Evolutionary conservation across 2,888 invertebrate species (phyloP).

Genomic region (Epinotia bilunana): DNA sequence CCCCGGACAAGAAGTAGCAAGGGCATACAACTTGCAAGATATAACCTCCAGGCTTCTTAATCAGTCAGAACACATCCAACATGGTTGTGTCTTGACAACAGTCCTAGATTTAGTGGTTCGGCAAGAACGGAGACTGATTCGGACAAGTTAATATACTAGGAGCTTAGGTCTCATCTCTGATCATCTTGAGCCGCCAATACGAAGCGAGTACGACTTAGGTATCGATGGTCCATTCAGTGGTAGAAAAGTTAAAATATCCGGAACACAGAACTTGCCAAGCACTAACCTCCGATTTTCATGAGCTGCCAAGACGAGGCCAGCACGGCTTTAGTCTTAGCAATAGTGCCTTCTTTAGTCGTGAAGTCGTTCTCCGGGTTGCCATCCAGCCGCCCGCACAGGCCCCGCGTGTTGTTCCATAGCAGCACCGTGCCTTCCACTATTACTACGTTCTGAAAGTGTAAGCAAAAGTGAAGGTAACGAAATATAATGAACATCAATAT

Average conservation of each 20-base stretch:
- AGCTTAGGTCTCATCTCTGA: no score
- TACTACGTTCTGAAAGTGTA: conserved; percentile 82
- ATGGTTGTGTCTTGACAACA: conserved; percentile 64
- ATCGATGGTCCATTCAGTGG: no score
- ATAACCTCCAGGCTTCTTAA: conserved; percentile 81
- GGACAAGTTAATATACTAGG: not conserved
- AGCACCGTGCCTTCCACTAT: conserved; percentile 87
- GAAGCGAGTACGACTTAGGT: no score
- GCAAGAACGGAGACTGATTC: no score
- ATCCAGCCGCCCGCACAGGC: conserved; percentile 92
- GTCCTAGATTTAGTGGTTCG: not conserved
- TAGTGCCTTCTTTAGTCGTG: conserved; percentile 83
- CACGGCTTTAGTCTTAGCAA: conserved; percentile 75
- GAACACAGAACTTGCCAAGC: not conserved
- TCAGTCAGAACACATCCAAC: conserved; percentile 85
- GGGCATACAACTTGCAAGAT: no score
- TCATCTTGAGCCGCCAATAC: no score
- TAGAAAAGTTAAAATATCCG: no score
- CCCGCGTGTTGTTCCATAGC: conserved; percentile 91
- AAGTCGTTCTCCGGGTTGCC: conserved; percentile 89
- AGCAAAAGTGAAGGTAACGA: not conserved
- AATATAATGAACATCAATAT: no score
- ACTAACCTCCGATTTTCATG: conserved; percentile 80
- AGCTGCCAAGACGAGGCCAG: conserved; percentile 86
- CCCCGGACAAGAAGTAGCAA: no score